Percentiles rank a stretch among this genome's conserved stretches.
Evolutionary conservation across 2,797 vertebrate genomes (phyloP).

Genomic region (Brotula barbata): DNA sequence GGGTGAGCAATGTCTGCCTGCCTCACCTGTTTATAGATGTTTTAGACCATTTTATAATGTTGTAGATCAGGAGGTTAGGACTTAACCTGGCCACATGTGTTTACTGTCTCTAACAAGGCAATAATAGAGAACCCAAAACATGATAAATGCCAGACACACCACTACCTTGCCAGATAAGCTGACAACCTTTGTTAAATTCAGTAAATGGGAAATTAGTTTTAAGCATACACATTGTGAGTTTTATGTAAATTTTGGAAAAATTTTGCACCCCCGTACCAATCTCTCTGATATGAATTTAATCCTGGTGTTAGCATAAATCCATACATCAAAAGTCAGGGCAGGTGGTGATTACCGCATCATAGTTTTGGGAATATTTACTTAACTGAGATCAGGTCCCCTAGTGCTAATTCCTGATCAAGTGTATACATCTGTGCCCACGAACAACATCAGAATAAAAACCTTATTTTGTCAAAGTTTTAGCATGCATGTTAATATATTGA

Average conservation of each 20-base stretch:
- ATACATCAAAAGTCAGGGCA: background rate
- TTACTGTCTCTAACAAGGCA: slow-evolving; percentile 28
- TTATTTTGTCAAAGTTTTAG: no score
- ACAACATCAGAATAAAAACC: no score
- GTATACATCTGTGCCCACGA: no score
- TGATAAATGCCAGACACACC: slow-evolving; percentile 25
- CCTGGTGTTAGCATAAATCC: background rate
- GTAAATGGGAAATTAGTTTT: background rate
- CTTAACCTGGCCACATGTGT: slow-evolving; percentile 36
- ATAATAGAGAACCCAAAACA: slow-evolving; percentile 5
- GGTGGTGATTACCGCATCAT: background rate
- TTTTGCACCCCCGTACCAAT: background rate
- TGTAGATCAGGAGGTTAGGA: slow-evolving; percentile 32
- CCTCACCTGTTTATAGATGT: slow-evolving; percentile 53
- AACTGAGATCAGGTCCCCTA: background rate
- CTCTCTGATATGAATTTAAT: background rate
- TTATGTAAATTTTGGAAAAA: background rate
- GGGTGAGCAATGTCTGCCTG: slow-evolving; percentile 61
- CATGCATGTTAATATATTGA: no score
- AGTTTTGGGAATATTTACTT: background rate
- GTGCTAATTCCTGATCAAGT: slow-evolving; percentile 1
- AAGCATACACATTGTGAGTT: background rate
- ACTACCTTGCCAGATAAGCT: slow-evolving; percentile 24
- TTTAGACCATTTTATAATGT: slow-evolving; percentile 39
- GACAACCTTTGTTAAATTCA: slow-evolving; percentile 1